Percentiles rank a stretch among this genome's conserved stretches.
phyloP scores from a whole-genome alignment of 1,140 invertebrate genomes.

The Triops longicaudatus region DNA sequence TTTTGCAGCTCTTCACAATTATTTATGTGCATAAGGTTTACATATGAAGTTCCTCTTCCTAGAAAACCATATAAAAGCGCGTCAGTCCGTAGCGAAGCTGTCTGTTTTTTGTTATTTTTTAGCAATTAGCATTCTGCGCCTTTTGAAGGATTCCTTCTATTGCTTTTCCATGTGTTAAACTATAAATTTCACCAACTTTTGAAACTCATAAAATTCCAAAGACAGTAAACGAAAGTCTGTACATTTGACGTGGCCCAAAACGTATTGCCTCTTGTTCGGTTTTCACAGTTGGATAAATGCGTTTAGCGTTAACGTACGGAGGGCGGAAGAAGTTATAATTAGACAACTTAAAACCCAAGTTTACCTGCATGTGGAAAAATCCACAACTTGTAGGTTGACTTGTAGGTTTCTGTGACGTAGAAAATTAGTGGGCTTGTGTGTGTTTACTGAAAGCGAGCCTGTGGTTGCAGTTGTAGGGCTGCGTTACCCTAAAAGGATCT shows the following conservation, averaged over 20 bases:
- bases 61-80: background rate
- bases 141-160: background rate
- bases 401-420: background rate
- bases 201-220: too few relatives aligned
- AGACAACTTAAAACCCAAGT: background rate
- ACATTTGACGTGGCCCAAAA: too few relatives aligned
- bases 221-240: too few relatives aligned
- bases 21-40: conserved; percentile 2
- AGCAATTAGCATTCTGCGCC: background rate
- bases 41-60: background rate
- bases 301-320: background rate
- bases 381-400: background rate
- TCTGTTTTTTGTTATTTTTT: background rate
- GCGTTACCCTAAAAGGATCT: background rate
- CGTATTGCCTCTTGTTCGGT: background rate
- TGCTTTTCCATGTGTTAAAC: background rate
- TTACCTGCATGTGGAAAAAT: background rate
- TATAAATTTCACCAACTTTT: background rate
- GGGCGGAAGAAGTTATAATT: background rate
- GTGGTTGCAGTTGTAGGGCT: background rate
- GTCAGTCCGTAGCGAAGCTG: background rate
- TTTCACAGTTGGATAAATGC: background rate
- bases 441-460: background rate
- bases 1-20: conserved; percentile 11
- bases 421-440: background rate